Base-by-base conservation (phyloP, 2,888 invertebrate genomes). In the Tachina fera region DNA sequence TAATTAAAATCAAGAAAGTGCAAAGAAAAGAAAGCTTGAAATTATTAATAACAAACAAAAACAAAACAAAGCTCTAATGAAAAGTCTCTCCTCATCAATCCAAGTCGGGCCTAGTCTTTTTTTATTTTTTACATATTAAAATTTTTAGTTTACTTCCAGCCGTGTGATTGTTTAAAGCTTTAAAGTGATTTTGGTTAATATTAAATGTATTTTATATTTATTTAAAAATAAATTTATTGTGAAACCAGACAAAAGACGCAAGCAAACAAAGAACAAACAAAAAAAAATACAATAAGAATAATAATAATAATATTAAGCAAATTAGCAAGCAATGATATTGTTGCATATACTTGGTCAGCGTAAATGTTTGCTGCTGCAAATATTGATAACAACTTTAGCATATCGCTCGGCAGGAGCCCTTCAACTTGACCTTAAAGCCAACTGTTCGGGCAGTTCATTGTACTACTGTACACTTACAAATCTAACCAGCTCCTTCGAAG, bases 341-440 rank as follows among this genome's bases (percentile, higher is more conserved):
- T 47, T 43, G 31, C 31, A 31, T 10, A 19, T 10, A 47, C 6
- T 60, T 22, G 76, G 47, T 53, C 84, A 79, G 70, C 65, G 70
- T 47, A n/a, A 72, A 41, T 45, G 22, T 39, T 39, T 47, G 51
- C 16, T 80, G 51, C 58, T 58, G 31, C 60, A 67, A 60, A 31
- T 77, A 58, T 51, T 82, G 68, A 74, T 78, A 82, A 78, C 72
- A 68, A 10, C 65, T 31, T 16, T 65, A 43, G 14, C 47, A n/a
- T 70, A 61, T 45, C 11, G 65, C 16, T 16, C 56, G 74, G 22
- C 78, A 14, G 49, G 9, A 60, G 79, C 65, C 43, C 67, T 72
- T 71, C 67, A 61, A 8, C 70, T 91, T 4, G 90, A 91, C 75
- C 43, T 91, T 4, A 89, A 84, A 56, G 87, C 86, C 84, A 89